Evolutionary conservation across 1,140 invertebrate genomes (phyloP), one percentile per base, ranked within the genome.

Genomic region (Drosophila bocki): DNA sequence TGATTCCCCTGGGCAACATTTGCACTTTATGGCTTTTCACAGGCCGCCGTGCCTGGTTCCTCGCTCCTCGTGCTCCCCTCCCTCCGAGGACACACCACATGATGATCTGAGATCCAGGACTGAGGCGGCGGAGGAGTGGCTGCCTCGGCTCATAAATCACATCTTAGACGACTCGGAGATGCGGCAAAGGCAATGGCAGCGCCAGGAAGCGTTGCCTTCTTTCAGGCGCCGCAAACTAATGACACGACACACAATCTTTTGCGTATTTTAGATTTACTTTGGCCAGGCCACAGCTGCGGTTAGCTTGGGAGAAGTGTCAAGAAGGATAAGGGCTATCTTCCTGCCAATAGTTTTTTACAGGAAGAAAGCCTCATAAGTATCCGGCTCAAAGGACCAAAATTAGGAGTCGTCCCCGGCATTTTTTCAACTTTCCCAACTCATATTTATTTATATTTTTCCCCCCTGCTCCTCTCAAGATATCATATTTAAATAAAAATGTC

Each of bases 11-110:
- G 84, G 75, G 84, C 78, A 76, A 78, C 83, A 88, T 88, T 88
- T 88, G 80, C 80, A 87, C 77, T 88, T 88, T 88, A 88, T 88
- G 77, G 83, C 80, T 80, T 82, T 82, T 78, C 75, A 82, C 79
- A 82, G 80, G 75, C 79, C 70, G 71, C 59, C 71, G 29, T 41
- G 37, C 19, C 67, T 26, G 8, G 22, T 6, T 3, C n/a, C 58
- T 8, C 29, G 29, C 9, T 6, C 15, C 2, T 29, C 15, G 29
- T 19, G 4, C 45, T 17, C 3, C 17, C 29, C 29, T 48, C 45
- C 45, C 35, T 12, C 13, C 32, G 45, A 68, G 65, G 63, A 54
- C 64, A 71, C 48, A 60, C 71, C 56, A 39, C 61, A 19, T 60
- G 75, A 75, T 76, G 75, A 68, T 67, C 63, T 42, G 64, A 58